phyloP scores from a whole-genome alignment of 1,140 invertebrate genomes.

The Drosophila sucinea region DNA sequence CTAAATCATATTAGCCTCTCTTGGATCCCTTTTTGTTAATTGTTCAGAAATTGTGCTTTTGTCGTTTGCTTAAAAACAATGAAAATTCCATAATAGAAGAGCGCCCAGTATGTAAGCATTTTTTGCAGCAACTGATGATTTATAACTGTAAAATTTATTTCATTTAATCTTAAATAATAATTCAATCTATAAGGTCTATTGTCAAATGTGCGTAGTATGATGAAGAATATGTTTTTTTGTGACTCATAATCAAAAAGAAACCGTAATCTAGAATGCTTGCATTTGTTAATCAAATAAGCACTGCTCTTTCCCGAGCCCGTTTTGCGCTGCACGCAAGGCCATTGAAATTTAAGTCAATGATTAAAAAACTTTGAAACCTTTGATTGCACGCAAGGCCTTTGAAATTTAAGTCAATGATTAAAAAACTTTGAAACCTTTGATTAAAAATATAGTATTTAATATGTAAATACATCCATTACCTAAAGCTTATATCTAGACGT shows the following conservation, averaged over 20 bases:
- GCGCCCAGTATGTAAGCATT: slow-evolving; percentile 27
- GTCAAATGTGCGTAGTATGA: slow-evolving; percentile 84
- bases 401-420: too few species aligned
- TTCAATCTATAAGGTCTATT: slow-evolving; percentile 72
- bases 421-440: too few species aligned
- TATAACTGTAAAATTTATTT: background rate
- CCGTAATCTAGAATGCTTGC: background rate
- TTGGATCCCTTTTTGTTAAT: slow-evolving; percentile 24
- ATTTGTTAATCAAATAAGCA: too few species aligned
- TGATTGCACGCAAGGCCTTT: too few species aligned
- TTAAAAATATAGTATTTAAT: too few species aligned
- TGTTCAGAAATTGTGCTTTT: slow-evolving; percentile 34
- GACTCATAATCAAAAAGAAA: slow-evolving; percentile 83
- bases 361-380: too few species aligned
- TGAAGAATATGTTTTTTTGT: slow-evolving; percentile 86
- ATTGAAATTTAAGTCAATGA: too few species aligned
- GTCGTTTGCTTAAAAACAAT: slow-evolving; percentile 23
- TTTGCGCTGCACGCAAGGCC: too few species aligned
- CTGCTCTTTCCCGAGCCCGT: too few species aligned
- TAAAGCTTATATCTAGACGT: too few species aligned
- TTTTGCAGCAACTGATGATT: slow-evolving; percentile 16
- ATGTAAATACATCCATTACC: too few species aligned
- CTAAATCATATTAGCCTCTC: slow-evolving; percentile 26
- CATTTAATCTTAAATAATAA: too few species aligned
- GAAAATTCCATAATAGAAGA: slow-evolving; percentile 23